These are phyloP conservation scores for Latrodectus geometricus DNA, from an alignment of 1,140 invertebrate species.

Conservation along the genomic window DNA sequence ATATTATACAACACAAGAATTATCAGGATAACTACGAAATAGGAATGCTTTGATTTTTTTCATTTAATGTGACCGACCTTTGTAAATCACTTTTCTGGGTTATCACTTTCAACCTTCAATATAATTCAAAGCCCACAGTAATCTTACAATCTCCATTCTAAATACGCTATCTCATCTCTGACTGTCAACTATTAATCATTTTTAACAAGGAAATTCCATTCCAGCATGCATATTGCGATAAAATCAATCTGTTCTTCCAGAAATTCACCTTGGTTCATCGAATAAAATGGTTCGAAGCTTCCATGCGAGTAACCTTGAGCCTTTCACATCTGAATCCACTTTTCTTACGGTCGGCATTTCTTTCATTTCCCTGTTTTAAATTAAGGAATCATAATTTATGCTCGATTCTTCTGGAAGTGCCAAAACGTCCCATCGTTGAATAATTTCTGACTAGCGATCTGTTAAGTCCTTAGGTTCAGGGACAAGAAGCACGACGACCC, in stretches of 20 bases:
- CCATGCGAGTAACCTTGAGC: neutral
- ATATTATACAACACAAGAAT: no score
- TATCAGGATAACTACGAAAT: no score
- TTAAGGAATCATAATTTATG: neutral
- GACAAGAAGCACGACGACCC: neutral
- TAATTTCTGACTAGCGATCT: neutral
- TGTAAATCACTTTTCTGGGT: no score
- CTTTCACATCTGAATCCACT: neutral
- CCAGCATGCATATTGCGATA: neutral
- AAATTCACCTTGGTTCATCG: neutral
- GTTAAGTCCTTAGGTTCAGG: neutral
- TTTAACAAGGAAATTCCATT: neutral
- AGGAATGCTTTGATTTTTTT: no score
- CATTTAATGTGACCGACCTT: no score
- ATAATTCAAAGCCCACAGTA: no score
- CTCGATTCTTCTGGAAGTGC: neutral
- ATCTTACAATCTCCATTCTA: no score
- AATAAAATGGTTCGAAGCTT: neutral
- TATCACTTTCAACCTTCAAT: no score
- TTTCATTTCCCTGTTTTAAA: neutral
- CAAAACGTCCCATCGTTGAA: neutral
- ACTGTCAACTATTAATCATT: neutral
- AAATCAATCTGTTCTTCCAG: neutral
- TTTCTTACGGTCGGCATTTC: neutral
- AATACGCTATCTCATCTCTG: neutral